These are phyloP conservation scores for Embidobia sp. DNA, from an alignment of 2,888 invertebrate genomes.

Conservation along the genomic window DNA sequence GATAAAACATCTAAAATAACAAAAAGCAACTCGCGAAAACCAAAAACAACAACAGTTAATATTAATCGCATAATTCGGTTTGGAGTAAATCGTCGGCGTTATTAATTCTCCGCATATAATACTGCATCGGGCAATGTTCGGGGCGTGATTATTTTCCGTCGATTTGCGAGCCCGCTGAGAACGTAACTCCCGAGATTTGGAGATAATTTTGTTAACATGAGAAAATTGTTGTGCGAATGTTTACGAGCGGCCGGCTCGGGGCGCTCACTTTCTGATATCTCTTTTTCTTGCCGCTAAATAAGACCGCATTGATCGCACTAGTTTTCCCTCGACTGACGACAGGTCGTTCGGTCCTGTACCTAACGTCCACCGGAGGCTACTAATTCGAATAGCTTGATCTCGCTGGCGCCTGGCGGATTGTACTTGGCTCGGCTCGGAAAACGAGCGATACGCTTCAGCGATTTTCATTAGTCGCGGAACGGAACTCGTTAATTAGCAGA, in stretches of 20 bases:
- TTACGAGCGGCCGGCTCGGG: conserved; percentile 20
- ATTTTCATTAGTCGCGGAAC: conserved; percentile 51
- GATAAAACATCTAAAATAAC: no score
- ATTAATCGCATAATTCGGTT: no score
- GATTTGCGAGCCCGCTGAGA: conserved; percentile 13
- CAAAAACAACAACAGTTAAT: no score
- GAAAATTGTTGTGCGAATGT: conserved; percentile 42
- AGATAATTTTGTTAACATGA: conserved; percentile 49
- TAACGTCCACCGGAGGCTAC: conserved; percentile 47
- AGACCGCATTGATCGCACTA: conserved; percentile 41
- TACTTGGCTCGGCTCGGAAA: conserved; percentile 21
- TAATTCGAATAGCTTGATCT: conserved; percentile 58
- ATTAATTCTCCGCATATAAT: neutral
- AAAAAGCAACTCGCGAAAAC: no score
- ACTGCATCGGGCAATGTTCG: conserved; percentile 14
- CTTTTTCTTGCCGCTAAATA: conserved; percentile 13
- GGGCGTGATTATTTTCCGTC: conserved; percentile 22
- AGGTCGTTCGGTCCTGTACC: conserved; percentile 56
- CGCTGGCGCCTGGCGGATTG: conserved; percentile 46
- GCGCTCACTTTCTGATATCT: conserved; percentile 37
- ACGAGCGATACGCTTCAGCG: conserved; percentile 50
- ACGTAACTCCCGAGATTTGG: conserved; percentile 34
- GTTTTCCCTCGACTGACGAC: conserved; percentile 54
- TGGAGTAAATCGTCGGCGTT: no score
- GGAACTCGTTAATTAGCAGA: conserved; percentile 62